These are phyloP conservation scores for Rhabdornis inornatus DNA, from an alignment of 2,113 vertebrate genomes.

Conservation along the genomic window DNA sequence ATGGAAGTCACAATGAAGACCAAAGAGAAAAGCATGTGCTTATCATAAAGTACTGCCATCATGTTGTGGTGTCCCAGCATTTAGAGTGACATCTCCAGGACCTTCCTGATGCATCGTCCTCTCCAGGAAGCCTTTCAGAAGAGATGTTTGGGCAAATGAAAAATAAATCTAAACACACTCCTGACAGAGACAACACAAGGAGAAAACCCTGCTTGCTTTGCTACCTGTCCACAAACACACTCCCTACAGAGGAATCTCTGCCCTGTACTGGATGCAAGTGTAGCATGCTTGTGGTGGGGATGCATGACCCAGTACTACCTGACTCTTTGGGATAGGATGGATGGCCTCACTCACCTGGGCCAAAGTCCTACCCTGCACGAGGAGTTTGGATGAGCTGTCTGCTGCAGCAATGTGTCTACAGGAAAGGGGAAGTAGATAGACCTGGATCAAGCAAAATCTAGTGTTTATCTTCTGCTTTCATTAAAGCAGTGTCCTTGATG, in stretches of 20 bases:
- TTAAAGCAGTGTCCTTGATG: background rate
- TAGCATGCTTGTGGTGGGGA: background rate
- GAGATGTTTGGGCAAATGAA: background rate
- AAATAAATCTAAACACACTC: background rate
- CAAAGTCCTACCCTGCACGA: background rate
- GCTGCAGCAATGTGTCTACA: background rate
- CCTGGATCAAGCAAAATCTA: background rate
- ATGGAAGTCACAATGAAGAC: background rate
- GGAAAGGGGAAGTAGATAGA: background rate
- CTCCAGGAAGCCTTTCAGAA: background rate
- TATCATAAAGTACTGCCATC: background rate
- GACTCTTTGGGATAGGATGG: background rate
- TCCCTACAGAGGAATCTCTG: background rate
- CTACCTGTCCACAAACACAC: background rate
- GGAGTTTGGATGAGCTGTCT: background rate
- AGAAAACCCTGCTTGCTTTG: background rate
- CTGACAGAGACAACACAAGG: background rate
- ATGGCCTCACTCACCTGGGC: background rate
- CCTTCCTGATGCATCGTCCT: background rate
- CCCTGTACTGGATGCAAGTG: background rate
- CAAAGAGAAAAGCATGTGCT: background rate
- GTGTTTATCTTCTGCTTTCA: background rate
- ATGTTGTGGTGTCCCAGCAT: background rate
- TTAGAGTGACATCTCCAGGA: background rate
- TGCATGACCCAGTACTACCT: rapidly evolving